Evolutionary conservation across 2,113 vertebrate species (phyloP), one percentile per base, ranked within the genome.

Genomic region (Apteryx owenii): DNA sequence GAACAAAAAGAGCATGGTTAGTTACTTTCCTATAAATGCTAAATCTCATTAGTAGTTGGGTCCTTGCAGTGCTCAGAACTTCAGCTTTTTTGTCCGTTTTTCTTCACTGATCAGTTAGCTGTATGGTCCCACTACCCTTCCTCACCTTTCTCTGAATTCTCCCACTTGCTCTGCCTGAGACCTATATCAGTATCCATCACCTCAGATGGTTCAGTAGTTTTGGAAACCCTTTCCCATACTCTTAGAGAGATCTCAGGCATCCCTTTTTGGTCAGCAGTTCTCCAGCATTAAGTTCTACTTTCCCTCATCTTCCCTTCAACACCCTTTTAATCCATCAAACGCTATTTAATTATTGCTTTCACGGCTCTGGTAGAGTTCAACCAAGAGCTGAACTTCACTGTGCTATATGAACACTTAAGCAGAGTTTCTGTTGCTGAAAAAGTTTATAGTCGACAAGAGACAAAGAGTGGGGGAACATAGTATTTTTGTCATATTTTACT

Each of bases 401-500:
- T 69, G 22, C 22, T 79, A 11, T 70, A 44, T 76, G 70, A 92
- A 77, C 66, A 65, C 48, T 58, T 44, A 65, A 80, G 12, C 31
- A 90, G 77, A 95, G 13, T 77, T 87, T 65, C 81, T 87, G 40
- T 62, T 71, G 33, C 83, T 50, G 68, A 73, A 91, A 88, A 89
- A 58, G 13, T 80, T 93, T 85, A 79, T 62, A 88, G 28, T 72
- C 2, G 1, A 81, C 29, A 90, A 54, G 48, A 91, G 72, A 88
- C 58, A 82, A 92, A 95, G 85, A 94, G 58, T 53, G 42, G 53
- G 5, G 51, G 51, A 82, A 92, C 10, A 65, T 15, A 79, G 56
- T 62, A 92, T 87, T 92, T 95, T 93, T 96, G 64, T 86, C 70
- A 65, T 81, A 76, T 65, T 80, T 95, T 53, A 71, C 25, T 84